These are phyloP conservation scores for Polypterus bichir DNA, from an alignment of 2,113 vertebrate genomes.

Conservation along the genomic window DNA sequence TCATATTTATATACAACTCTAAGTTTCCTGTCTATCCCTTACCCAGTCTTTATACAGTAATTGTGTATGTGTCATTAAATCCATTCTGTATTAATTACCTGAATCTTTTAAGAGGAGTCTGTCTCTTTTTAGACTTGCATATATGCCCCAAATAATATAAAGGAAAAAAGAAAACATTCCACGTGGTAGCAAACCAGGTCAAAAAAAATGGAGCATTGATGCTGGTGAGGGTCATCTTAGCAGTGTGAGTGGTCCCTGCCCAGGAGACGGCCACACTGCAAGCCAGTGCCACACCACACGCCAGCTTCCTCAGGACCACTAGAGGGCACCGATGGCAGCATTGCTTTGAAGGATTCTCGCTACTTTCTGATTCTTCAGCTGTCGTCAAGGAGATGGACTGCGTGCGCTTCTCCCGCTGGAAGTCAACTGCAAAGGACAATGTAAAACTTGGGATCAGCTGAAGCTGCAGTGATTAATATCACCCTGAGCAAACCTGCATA, in stretches of 20 bases:
- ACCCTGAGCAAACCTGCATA: too few species aligned
- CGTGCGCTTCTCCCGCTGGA: neutral
- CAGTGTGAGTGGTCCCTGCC: conserved; percentile 24
- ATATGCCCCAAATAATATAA: conserved; percentile 28
- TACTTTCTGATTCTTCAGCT: neutral
- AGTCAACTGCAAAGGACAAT: neutral
- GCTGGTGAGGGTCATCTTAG: conserved; percentile 16
- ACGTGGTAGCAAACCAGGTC: conserved; percentile 31
- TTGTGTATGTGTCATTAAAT: too few species aligned
- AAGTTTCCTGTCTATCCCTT: too few species aligned
- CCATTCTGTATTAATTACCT: conserved; percentile 16
- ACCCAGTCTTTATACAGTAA: too few species aligned
- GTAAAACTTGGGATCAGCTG: too few species aligned
- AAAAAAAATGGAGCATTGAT: conserved; percentile 30
- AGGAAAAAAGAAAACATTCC: conserved; percentile 34
- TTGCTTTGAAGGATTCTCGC: neutral
- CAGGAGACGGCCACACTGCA: conserved; percentile 22
- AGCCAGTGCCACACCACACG: conserved; percentile 20
- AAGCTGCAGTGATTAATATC: too few species aligned
- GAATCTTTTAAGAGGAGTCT: conserved; percentile 18
- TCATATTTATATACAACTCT: too few species aligned
- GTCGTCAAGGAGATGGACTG: neutral
- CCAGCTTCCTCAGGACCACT: conserved; percentile 3
- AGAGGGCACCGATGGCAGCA: conserved; percentile 13
- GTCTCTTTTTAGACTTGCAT: conserved; percentile 6